Conservation (phyloP, 2,888 invertebrate genomes). For the Scelioninae gen. 2 region DNA sequence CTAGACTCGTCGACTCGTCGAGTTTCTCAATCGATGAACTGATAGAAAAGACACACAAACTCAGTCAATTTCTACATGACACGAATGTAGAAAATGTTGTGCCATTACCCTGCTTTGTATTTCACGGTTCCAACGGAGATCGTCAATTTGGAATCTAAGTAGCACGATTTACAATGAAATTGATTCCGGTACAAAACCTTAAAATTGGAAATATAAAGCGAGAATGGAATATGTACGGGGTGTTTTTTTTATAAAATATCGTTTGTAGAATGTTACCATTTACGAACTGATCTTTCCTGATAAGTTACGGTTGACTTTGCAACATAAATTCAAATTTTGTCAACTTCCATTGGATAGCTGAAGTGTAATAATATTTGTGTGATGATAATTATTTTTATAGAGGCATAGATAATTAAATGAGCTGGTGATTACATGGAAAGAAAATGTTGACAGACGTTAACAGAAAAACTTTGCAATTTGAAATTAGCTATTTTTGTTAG, state of each 20-base stretch:
- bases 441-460: too few relatives aligned
- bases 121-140: conserved; percentile 2
- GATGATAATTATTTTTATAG: too few relatives aligned
- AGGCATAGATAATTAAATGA: too few relatives aligned
- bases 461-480: too few relatives aligned
- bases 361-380: too few relatives aligned
- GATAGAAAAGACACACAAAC: conserved; percentile 30
- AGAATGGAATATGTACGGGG: not conserved
- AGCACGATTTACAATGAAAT: conserved; percentile 11
- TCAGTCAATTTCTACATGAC: conserved; percentile 15
- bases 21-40: conserved; percentile 45
- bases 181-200: not conserved
- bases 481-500: too few relatives aligned
- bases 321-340: too few relatives aligned
- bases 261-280: not conserved
- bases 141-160: conserved; percentile 11
- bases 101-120: conserved; percentile 27
- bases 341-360: too few relatives aligned
- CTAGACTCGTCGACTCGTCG: conserved; percentile 28
- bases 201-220: not conserved
- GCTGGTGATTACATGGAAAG: too few relatives aligned
- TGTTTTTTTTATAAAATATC: not conserved
- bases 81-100: conserved; percentile 26
- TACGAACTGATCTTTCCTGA: too few relatives aligned
- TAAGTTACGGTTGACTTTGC: too few relatives aligned